Base-by-base conservation (phyloP, 2,888 invertebrate genomes). In the Nemotelus pantherinus region DNA sequence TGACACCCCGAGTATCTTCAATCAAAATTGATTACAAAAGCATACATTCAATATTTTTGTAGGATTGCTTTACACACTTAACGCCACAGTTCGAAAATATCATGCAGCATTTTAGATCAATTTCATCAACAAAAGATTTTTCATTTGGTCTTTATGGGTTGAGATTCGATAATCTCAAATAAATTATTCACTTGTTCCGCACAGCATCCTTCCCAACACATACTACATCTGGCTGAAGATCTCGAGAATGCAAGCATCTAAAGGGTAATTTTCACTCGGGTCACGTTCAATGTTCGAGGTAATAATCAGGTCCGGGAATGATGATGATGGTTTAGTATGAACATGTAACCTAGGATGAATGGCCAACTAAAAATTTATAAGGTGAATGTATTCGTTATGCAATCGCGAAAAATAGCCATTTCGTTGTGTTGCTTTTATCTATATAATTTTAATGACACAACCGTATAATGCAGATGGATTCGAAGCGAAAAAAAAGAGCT, bases 241-340 rank as follows among this genome's bases (percentile, higher is more conserved):
- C 43, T 57, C 44, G 5, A 1, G 1, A 57, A 71, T 71, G 45
- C 71, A 71, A 63, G 41, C 57, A 2, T 71, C 45, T 72, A 74
- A 63, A 7, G 72, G 63, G 50, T 60, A 74, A 60, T 60, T 74
- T 79, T 65, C 80, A 81, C 80, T 80, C 81, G n/a, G 75, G 76
- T 79, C 81, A 81, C 81, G 81, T 80, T 60, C 70, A 77, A 79
- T 76, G 80, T 80, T 81, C 80, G 79, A 77, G 80, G 80, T 80
- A 81, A 81, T 81, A 80, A 80, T 81, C 79, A 79, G 81, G 79
- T 80, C 44, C 41, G 48, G n/a, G 53, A 43, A 53, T 39, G 70
- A 74, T 74, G 74, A 74, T 74, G 74, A 74, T 74, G 74, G 74
- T 60, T 74, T 74, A 60, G 60, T 39, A 74, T 60, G 74, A 60